Evolutionary conservation across 2,888 invertebrate species (phyloP), one percentile per base, ranked within the genome.

Genomic region (Abscondita cerata): DNA sequence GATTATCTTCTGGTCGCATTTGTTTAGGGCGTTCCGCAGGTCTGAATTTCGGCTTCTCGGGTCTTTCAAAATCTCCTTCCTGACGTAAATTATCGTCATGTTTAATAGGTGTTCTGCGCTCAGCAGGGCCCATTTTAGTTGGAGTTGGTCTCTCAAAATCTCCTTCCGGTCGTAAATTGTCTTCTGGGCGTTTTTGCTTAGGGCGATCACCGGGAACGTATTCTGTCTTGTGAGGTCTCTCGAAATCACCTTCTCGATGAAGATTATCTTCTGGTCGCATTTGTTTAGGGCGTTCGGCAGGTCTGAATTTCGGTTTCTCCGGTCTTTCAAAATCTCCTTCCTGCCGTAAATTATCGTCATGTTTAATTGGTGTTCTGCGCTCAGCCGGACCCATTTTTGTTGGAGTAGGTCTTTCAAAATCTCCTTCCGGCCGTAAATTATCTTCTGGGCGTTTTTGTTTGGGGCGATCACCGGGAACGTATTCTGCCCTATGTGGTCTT

Each of bases 81-180:
- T 73, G 81, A 50, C 71, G 71, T 1, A 83, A 65, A 69, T 83
- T 83, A 67, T 83, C 84, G 44, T 79, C 72, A 1, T 79, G 84
- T 67, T 76, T 81, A 1, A 72, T 80, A 0, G 74, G 75, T 1
- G 59, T 72, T 1, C 75, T 78, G 1, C 82, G 68, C 68, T 84
- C 84, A 8, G 79, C 78, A 20, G 80, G 81, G 0, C 75, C 72
- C 76, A 80, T 81, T 62, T 77, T 67, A 0, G 71, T 69, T 52
- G 69, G 74, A 33, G 65, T 72, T 2, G 75, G 78, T 59, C 76
- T 65, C 62, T 78, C 78, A 68, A 82, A 82, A 1, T 81, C 78
- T 6, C 82, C 84, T 13, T 83, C 85, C 63, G 82, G 81, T 52
- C 75, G 75, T 0, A 88, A 70, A 71, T 88, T 88, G 69, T 89